phyloP scores from a whole-genome alignment of 1,140 invertebrate genomes.

The Drepana arcuata region DNA sequence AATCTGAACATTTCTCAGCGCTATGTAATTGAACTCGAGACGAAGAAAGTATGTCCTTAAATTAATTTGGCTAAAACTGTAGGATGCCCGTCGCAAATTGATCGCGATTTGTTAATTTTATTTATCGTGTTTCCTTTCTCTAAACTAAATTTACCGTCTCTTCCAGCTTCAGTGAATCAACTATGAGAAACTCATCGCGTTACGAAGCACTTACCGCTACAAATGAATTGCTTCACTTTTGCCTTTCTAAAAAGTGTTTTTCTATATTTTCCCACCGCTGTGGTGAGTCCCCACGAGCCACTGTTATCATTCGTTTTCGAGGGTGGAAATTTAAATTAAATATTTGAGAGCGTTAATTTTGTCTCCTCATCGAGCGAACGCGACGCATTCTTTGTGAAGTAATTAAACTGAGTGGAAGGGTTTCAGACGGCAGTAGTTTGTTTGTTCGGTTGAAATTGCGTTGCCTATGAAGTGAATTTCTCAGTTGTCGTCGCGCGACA shows the following conservation, averaged over 20 bases:
- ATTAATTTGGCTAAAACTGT: constrained; percentile 24
- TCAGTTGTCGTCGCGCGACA: constrained; percentile 29
- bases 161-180: constrained; percentile 22
- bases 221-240: constrained; percentile 51
- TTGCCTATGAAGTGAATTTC: constrained; percentile 54
- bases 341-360: constrained; percentile 71
- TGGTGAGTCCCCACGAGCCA: constrained; percentile 36
- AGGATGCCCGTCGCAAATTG: constrained; percentile 29
- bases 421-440: constrained; percentile 52
- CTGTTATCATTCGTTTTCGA: constrained; percentile 66
- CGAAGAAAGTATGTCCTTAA: constrained; percentile 11
- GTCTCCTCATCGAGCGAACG: constrained; percentile 66
- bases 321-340: constrained; percentile 69
- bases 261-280: constrained; percentile 31
- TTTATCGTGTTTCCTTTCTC: constrained; percentile 34
- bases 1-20: too few species aligned
- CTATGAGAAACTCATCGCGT: constrained; percentile 34
- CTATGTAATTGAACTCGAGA: too few species aligned
- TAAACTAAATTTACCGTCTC: constrained; percentile 42
- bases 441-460: constrained; percentile 59
- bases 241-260: constrained; percentile 36
- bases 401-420: constrained; percentile 70
- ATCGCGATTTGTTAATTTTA: constrained; percentile 46
- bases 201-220: constrained; percentile 34
- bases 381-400: constrained; percentile 69